These are phyloP conservation scores for Araneus ventricosus DNA, from an alignment of 1,140 invertebrate genomes.

Conservation along the genomic window DNA sequence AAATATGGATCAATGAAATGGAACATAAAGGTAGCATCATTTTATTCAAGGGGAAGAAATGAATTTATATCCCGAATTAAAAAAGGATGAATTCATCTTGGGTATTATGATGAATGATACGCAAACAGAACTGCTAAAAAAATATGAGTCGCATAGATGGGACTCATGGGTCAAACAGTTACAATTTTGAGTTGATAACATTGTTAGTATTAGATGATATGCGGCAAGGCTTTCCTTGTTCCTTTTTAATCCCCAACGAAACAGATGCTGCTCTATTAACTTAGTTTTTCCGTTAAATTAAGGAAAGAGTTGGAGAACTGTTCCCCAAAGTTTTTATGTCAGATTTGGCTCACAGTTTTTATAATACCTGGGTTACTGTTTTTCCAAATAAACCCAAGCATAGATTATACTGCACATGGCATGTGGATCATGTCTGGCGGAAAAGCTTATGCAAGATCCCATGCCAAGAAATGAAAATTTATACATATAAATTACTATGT, in stretches of 20 bases:
- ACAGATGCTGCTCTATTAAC: background rate
- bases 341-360: slow-evolving; percentile 26
- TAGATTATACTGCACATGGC: no score
- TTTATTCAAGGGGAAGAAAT: no score
- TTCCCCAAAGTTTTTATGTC: slow-evolving; percentile 50
- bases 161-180: no score
- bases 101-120: no score
- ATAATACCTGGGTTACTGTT: no score
- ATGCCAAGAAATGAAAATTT: background rate
- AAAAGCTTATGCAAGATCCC: slow-evolving; percentile 35
- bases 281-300: background rate
- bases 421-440: slow-evolving; percentile 46
- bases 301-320: background rate
- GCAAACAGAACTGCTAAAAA: no score
- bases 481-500: slow-evolving; percentile 1
- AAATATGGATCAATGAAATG: no score
- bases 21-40: no score
- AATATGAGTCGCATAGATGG: no score
- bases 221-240: slow-evolving; percentile 37
- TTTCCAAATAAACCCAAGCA: background rate
- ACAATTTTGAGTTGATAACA: no score
- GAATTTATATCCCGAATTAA: no score
- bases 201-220: slow-evolving; percentile 34
- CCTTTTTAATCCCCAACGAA: slow-evolving; percentile 3
- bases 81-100: no score